Evolutionary conservation across 2,888 invertebrate species (phyloP).

Genomic region (Cephus pulcher): DNA sequence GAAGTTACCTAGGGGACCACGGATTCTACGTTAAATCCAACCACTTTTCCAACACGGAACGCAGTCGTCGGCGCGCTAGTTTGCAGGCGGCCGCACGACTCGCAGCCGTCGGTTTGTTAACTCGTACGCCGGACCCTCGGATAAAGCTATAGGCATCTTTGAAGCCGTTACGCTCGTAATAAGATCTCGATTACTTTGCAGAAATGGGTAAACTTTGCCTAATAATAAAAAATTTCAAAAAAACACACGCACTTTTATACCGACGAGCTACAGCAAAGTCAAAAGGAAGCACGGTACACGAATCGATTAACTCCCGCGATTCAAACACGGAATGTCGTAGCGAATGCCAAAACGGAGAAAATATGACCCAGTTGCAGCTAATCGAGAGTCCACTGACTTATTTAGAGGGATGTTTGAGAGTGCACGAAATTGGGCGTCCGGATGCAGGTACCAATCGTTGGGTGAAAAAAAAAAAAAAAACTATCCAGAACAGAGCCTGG

Average conservation of each 20-base stretch:
- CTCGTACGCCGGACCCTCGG: not conserved
- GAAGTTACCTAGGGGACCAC: slow-evolving; percentile 41
- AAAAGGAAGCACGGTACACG: not conserved
- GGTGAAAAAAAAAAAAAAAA: not conserved
- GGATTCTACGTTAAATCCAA: slow-evolving; percentile 22
- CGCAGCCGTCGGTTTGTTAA: not conserved
- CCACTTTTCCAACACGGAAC: not conserved
- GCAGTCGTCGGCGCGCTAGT: not conserved
- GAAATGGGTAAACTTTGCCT: not conserved
- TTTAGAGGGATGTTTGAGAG: not conserved
- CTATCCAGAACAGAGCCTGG: not conserved
- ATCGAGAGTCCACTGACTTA: not conserved
- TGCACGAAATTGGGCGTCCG: not conserved
- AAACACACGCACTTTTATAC: not conserved
- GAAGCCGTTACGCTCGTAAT: not conserved
- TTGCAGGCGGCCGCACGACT: not conserved
- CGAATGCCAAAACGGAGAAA: not conserved
- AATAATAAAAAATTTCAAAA: not conserved
- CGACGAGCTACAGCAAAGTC: not conserved
- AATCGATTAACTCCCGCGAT: not conserved
- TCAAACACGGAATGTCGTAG: not conserved
- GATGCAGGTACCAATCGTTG: not conserved
- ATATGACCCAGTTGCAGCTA: not conserved
- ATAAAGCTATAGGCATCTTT: not conserved
- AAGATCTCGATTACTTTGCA: not conserved